Evolutionary conservation across 1,140 invertebrate genomes (phyloP).

Genomic region (Lerema accius): DNA sequence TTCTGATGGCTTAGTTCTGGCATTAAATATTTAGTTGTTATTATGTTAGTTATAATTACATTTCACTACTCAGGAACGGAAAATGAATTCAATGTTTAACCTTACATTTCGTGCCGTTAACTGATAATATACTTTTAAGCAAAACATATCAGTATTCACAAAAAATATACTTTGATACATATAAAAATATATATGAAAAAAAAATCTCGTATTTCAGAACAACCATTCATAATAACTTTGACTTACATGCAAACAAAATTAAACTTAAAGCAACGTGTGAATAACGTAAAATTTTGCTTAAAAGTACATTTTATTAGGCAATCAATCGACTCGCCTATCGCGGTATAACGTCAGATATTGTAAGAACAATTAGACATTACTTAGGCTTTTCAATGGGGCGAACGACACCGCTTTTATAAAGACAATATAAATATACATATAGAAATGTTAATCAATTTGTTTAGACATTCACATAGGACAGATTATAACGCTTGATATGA

Average conservation of each 20-base stretch:
- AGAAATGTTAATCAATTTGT: slow-evolving; percentile 57
- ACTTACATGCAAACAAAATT: not conserved
- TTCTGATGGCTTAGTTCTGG: too few relatives aligned
- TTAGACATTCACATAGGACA: slow-evolving; percentile 44
- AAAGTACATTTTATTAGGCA: slow-evolving; percentile 19
- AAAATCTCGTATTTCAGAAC: too few relatives aligned
- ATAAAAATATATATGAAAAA: not conserved
- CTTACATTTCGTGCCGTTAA: not conserved
- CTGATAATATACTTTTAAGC: not conserved
- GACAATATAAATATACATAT: slow-evolving; percentile 44
- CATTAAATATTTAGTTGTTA: not conserved
- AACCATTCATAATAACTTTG: too few relatives aligned
- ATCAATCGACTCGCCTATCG: slow-evolving; percentile 27
- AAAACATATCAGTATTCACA: slow-evolving; percentile 3
- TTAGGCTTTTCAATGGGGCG: slow-evolving; percentile 49
- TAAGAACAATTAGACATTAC: slow-evolving; percentile 2
- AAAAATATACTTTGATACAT: too few relatives aligned
- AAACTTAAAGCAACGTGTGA: not conserved
- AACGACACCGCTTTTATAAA: slow-evolving; percentile 21
- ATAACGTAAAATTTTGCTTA: not conserved
- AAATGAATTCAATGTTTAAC: not conserved
- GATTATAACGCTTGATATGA: slow-evolving; percentile 57
- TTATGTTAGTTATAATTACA: not conserved
- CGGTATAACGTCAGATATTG: not conserved
- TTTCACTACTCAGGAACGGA: not conserved